Percentiles rank a stretch among this genome's conserved stretches.
Conservation (phyloP, 37 sponge, comb jelly and placozoan genomes). For the Beroe forskalii region DNA sequence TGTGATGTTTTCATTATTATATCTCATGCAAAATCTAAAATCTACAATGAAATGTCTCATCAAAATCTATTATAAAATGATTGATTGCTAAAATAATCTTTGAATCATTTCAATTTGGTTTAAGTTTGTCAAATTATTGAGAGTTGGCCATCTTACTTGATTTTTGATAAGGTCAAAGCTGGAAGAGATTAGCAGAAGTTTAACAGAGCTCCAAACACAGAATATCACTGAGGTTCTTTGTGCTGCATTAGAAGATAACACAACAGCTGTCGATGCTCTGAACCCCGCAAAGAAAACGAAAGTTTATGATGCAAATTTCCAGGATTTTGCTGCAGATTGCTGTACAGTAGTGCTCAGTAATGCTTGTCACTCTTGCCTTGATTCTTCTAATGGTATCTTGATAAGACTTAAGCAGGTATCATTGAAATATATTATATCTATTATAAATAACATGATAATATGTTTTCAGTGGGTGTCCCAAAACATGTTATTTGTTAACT, state of each 20-base stretch:
- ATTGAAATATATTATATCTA: too few relatives aligned
- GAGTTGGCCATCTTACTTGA: background rate
- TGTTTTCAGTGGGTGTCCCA: too few relatives aligned
- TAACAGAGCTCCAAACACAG: background rate
- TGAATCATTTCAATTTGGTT: background rate
- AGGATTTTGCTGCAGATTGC: background rate
- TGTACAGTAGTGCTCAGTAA: background rate
- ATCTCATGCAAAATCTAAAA: too few relatives aligned
- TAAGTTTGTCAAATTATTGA: background rate
- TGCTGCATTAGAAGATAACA: background rate
- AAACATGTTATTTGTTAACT: too few relatives aligned
- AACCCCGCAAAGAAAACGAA: background rate
- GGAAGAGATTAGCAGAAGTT: background rate
- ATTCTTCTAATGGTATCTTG: background rate
- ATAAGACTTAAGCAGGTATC: background rate
- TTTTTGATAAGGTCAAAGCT: background rate
- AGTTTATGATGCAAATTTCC: background rate
- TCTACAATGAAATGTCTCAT: too few relatives aligned
- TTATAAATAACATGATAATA: too few relatives aligned
- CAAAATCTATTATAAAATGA: too few relatives aligned
- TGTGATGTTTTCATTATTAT: too few relatives aligned
- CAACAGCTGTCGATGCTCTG: too few relatives aligned
- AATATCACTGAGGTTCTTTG: background rate
- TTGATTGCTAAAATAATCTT: background rate
- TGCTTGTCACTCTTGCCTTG: background rate